phyloP scores from a whole-genome alignment of 2,113 vertebrate species.

The Mormoops blainvillei region DNA sequence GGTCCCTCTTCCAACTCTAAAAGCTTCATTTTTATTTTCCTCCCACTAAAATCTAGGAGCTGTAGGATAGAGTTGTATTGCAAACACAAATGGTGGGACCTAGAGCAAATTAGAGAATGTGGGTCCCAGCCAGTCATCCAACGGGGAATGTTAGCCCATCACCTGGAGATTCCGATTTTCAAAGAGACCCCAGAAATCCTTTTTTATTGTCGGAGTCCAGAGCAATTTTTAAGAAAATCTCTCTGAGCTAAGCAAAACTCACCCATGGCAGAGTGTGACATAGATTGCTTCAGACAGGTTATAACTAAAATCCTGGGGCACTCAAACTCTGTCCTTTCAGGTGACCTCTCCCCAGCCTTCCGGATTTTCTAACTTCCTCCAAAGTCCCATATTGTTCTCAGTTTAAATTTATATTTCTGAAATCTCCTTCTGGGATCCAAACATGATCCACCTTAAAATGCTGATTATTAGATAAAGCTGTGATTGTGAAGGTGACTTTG shows the following conservation, averaged over 20 bases:
- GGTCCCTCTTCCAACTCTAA: neutral
- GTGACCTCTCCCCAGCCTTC: too few species aligned
- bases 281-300: neutral
- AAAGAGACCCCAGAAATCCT: neutral
- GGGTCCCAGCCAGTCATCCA: neutral
- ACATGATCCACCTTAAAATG: neutral
- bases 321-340: neutral
- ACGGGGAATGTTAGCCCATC: neutral
- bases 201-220: neutral
- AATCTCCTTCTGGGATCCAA: neutral
- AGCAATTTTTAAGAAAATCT: neutral
- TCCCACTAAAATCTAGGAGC: neutral
- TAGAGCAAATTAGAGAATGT: rapidly evolving
- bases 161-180: neutral
- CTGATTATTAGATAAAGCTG: neutral
- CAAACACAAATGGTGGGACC: neutral
- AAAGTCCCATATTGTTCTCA: neutral
- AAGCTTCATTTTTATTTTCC: neutral
- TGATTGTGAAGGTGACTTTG: neutral
- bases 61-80: neutral
- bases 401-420: neutral
- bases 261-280: rapidly evolving
- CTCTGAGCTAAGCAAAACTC: neutral
- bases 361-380: neutral
- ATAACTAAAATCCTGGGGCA: neutral